Base-by-base conservation (phyloP, 2,113 vertebrate genomes). In the Typhlomys cinereus region DNA sequence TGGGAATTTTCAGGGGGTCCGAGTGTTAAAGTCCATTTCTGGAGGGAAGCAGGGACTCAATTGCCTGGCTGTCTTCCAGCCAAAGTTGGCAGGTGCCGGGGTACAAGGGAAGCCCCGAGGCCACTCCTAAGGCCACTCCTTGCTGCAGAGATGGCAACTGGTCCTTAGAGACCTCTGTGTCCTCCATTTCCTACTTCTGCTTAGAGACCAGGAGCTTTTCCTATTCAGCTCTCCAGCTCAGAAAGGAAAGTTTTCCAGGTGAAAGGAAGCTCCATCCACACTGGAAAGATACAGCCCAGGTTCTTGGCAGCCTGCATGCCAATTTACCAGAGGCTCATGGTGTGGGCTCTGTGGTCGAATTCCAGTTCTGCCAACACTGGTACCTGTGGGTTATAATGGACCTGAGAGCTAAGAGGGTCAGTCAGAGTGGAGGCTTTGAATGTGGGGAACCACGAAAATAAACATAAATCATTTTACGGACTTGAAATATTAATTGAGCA, bases 11-110 rank as follows among this genome's bases (percentile, higher is more conserved):
- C 6, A n/a, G 66, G 41, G 21, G 8, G 79, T 44, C 50, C 41
- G 64, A 67, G 74, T 20, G 21, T 18, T 39, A 25, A 69, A 29
- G 17, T 34, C 52, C 4, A 7, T 59, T 57, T 69, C 74, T 81
- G 54, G 44, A 57, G 31, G 36, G n/a, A 1, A 7, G 23, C 9
- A 18, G 9, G 25, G n/a, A 23, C 3, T 25, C 2, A 4, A 5
- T 36, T n/a, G n/a, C 17, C n/a, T 81, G 39, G 48, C 4, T 14
- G 15, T 21, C 18, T 64, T 71, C 29, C 7, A 46, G 23, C 36
- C 11, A 13, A n/a, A 52, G 29, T 34, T 76, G 52, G 61, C 36
- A 41, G 18, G 69, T 20, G 2, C 54, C 27, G 44, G 14, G n/a
- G 44, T 64, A 39, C 41, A 36, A 50, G 0, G 34, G 50, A 88